A percentile compares a stretch with the other conserved stretches of the same genome.
phyloP scores from a whole-genome alignment of 2,113 vertebrate species.

The Oceanodroma tethys region DNA sequence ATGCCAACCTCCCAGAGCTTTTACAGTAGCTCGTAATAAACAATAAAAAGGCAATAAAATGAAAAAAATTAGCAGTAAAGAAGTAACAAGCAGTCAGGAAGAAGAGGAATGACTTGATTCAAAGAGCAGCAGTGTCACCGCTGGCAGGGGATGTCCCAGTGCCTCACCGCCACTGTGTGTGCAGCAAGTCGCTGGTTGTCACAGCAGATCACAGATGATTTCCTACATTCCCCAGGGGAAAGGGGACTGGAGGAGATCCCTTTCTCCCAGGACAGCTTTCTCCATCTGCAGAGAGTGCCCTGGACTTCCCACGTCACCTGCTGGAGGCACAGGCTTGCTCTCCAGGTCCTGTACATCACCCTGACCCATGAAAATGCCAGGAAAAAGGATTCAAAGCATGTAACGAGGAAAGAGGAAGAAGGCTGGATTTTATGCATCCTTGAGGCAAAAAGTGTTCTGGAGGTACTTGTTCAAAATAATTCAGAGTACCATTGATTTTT shows the following conservation, averaged over 20 bases:
- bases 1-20: background rate
- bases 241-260: background rate
- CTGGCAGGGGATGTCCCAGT: background rate
- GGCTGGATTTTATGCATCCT: background rate
- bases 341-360: background rate
- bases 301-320: background rate
- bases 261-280: background rate
- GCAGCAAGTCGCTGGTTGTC: background rate
- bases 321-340: background rate
- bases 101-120: background rate
- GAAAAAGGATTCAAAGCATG: background rate
- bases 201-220: background rate
- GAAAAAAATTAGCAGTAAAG: background rate
- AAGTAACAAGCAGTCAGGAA: background rate
- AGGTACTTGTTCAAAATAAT: background rate
- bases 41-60: background rate
- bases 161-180: fast-evolving
- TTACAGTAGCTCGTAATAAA: background rate
- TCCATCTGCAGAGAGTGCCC: background rate
- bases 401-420: background rate
- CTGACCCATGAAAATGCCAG: background rate
- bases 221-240: background rate
- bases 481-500: background rate
- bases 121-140: background rate
- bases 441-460: background rate